phyloP scores from a whole-genome alignment of 2,888 invertebrate genomes.

The Lepidocyrtoides sp. region DNA sequence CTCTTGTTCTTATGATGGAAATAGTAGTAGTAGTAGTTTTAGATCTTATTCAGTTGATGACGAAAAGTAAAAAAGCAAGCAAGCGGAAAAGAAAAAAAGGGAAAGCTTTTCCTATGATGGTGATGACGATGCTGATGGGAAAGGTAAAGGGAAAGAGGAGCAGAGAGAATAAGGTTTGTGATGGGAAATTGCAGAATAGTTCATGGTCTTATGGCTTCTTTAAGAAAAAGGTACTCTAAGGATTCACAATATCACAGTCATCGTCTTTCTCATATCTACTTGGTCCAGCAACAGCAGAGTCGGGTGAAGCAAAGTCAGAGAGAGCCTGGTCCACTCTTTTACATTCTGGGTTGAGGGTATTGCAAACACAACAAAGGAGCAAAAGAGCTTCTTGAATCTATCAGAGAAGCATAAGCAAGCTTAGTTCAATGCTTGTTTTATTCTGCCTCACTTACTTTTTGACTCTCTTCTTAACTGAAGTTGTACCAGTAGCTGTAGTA shows the following conservation, averaged over 20 bases:
- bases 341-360: constrained; percentile 25
- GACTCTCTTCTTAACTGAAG: constrained; percentile 35
- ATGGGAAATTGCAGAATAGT: constrained; percentile 45
- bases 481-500: neutral
- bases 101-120: constrained; percentile 5
- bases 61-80: constrained; percentile 9
- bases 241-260: constrained; percentile 63
- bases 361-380: constrained; percentile 39
- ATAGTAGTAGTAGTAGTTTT: neutral
- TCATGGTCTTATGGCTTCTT: constrained; percentile 73
- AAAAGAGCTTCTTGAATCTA: constrained; percentile 62
- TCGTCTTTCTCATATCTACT: constrained; percentile 35
- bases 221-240: constrained; percentile 37
- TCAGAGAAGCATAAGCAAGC: constrained; percentile 56
- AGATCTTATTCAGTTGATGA: constrained; percentile 38
- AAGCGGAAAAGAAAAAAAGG: constrained; percentile 24
- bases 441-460: constrained; percentile 71
- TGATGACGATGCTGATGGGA: constrained; percentile 29
- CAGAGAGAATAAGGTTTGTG: constrained; percentile 2
- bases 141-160: constrained; percentile 33
- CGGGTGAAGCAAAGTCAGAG: neutral
- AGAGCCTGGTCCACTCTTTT: constrained; percentile 30
- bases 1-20: neutral
- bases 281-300: constrained; percentile 28
- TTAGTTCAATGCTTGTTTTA: constrained; percentile 70